Evolutionary conservation across 2,888 invertebrate genomes (phyloP).

Genomic region (Pinctada fucata): DNA sequence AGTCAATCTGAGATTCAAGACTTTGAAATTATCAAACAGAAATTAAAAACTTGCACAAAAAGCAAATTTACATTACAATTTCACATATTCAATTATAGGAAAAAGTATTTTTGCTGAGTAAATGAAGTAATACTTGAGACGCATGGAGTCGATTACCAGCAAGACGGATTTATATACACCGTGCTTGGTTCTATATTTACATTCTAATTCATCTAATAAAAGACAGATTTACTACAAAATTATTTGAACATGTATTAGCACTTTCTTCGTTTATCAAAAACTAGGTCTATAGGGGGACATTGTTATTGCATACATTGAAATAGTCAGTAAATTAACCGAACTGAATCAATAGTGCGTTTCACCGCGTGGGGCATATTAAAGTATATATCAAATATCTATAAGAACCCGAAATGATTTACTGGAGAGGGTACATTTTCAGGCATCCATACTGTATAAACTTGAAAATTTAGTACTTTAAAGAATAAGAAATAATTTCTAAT

Average conservation of each 20-base stretch:
- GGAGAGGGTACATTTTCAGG: background rate
- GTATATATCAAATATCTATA: constrained; percentile 16
- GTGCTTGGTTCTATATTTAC: background rate
- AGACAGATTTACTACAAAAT: constrained; percentile 7
- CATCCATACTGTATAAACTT: background rate
- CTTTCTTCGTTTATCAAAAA: constrained; percentile 9
- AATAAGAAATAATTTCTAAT: no score
- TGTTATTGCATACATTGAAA: constrained; percentile 30
- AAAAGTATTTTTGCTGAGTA: background rate
- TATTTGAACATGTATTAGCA: constrained; percentile 23
- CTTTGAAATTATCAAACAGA: no score
- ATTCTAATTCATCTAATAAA: background rate
- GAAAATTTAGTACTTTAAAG: background rate
- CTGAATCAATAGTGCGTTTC: background rate
- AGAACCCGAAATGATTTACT: background rate
- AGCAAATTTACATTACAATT: background rate
- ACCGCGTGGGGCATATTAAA: constrained; percentile 12
- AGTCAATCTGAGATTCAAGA: no score
- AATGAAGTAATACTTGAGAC: background rate
- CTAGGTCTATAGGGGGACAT: constrained; percentile 6
- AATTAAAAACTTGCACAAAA: no score
- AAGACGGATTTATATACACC: background rate
- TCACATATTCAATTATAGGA: background rate
- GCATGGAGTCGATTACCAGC: background rate
- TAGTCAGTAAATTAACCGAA: constrained; percentile 20